Conservation (phyloP, 2,888 invertebrate genomes). For the Caenorhabditis sp. region DNA sequence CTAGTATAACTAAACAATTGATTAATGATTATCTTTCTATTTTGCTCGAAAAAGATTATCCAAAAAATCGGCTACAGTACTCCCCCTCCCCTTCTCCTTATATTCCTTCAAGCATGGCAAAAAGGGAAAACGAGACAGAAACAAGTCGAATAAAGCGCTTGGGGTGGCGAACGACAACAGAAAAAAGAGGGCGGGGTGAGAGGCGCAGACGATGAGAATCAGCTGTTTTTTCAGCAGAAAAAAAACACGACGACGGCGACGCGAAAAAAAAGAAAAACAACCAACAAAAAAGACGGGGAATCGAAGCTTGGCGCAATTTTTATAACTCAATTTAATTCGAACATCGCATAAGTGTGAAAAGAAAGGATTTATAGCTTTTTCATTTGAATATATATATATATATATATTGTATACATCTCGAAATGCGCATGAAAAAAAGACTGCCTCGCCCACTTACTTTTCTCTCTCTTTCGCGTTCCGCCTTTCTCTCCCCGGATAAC, state of each 20-base stretch:
- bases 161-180: background rate
- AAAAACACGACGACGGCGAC: background rate
- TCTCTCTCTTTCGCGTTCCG: background rate
- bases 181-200: background rate
- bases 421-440: background rate
- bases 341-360: background rate
- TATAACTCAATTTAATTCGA: background rate
- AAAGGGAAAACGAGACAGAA: background rate
- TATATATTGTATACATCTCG: background rate
- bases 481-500: background rate
- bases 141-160: background rate
- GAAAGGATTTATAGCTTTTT: background rate
- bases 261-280: background rate
- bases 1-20: background rate
- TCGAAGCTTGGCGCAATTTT: background rate
- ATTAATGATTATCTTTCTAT: background rate
- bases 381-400: background rate
- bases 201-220: conserved; percentile 3
- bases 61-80: background rate
- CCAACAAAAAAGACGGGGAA: background rate
- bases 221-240: background rate
- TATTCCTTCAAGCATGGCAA: background rate
- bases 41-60: background rate
- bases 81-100: too few species aligned
- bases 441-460: background rate